phyloP scores from a whole-genome alignment of 2,113 vertebrate genomes.

The Mobula birostris region DNA sequence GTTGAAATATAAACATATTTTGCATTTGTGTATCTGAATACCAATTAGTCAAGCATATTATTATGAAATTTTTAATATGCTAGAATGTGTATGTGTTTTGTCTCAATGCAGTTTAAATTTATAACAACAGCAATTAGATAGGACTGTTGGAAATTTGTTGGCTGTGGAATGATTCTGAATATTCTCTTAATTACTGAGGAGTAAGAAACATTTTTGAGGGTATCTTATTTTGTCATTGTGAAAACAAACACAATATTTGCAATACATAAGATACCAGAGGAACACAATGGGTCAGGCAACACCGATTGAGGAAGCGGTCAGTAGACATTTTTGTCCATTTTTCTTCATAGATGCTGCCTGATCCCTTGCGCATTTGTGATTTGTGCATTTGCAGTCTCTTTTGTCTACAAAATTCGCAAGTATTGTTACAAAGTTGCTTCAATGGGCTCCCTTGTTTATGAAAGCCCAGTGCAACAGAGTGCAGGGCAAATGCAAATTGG shows the following conservation, averaged over 20 bases:
- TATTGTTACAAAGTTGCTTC: too few relatives aligned
- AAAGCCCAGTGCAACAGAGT: not conserved
- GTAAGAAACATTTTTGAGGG: not conserved
- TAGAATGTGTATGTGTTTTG: not conserved
- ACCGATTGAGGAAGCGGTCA: too few relatives aligned
- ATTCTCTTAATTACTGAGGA: not conserved
- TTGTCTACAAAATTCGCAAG: too few relatives aligned
- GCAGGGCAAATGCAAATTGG: not conserved
- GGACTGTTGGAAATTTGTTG: not conserved
- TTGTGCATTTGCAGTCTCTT: too few relatives aligned
- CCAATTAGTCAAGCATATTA: not conserved
- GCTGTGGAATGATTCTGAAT: not conserved
- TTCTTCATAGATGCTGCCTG: too few relatives aligned
- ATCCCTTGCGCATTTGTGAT: too few relatives aligned
- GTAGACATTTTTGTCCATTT: too few relatives aligned
- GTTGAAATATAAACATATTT: constrained; percentile 21
- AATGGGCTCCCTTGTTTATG: not conserved
- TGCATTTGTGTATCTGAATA: not conserved
- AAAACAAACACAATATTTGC: not conserved
- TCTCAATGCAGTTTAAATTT: not conserved
- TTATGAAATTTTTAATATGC: not conserved
- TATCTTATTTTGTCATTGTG: not conserved
- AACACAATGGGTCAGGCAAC: too few relatives aligned
- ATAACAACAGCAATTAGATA: not conserved
- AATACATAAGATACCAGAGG: too few relatives aligned